A percentile compares a stretch with the other conserved stretches of the same genome.
phyloP scores from a whole-genome alignment of 53 echinoderm and acorn worm genomes.

The Stichopus horrens region DNA sequence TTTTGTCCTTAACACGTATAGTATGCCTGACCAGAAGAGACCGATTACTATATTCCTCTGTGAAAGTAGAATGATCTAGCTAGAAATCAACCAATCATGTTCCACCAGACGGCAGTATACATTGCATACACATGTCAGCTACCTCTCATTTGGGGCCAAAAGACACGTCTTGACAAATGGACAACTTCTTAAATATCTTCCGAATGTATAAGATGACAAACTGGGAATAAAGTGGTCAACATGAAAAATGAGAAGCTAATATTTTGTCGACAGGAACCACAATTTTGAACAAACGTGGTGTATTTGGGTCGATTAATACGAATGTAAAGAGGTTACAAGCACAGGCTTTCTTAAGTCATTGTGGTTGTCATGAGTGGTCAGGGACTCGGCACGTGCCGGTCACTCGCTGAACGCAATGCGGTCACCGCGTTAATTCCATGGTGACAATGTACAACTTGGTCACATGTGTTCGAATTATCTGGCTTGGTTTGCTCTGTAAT shows the following conservation, averaged over 20 bases:
- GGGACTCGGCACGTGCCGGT: constrained; percentile 13
- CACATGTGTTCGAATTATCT: too few relatives aligned
- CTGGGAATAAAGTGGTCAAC: background rate
- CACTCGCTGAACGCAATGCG: background rate
- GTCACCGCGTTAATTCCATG: background rate
- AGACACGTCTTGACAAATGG: background rate
- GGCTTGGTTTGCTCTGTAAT: too few relatives aligned
- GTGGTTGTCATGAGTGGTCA: constrained; percentile 39
- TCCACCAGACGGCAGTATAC: background rate
- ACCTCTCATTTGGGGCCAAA: background rate
- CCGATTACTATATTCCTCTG: too few relatives aligned
- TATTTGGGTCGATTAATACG: constrained; percentile 4
- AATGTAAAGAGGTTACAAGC: background rate
- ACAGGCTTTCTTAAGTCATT: background rate
- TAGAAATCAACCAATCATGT: background rate
- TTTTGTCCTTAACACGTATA: too few relatives aligned
- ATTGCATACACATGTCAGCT: background rate
- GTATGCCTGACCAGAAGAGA: too few relatives aligned
- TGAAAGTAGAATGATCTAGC: too few relatives aligned
- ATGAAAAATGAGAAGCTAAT: constrained; percentile 16
- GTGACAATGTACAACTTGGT: too few relatives aligned
- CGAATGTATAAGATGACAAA: background rate
- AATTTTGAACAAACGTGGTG: constrained; percentile 11
- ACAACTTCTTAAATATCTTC: background rate
- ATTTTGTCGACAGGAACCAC: background rate